phyloP scores from a whole-genome alignment of 2,888 invertebrate species.

The Drosophila meridionalis region DNA sequence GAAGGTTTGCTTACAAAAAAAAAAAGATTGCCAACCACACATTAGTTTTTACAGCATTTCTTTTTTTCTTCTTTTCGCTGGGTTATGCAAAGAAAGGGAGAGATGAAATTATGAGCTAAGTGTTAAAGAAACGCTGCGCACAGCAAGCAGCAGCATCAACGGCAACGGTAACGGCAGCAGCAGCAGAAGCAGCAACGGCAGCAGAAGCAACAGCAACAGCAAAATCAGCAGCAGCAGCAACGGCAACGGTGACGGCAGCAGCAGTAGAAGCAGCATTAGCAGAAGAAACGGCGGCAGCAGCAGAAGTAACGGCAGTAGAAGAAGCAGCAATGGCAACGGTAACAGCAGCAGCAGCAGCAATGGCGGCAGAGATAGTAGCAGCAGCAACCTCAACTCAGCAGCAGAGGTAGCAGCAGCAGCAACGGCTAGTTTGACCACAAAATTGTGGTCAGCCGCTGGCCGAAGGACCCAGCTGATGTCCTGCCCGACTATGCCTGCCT shows the following conservation, averaged over 20 bases:
- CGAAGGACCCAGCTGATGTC: conserved; percentile 28
- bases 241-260: too few species aligned
- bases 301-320: too few species aligned
- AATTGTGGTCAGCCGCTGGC: conserved; percentile 57
- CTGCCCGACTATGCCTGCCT: conserved; percentile 26
- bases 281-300: too few species aligned
- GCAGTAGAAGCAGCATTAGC: too few species aligned
- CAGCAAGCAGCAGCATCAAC: conserved; percentile 3
- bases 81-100: conserved; percentile 34
- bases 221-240: too few species aligned
- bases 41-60: conserved; percentile 29
- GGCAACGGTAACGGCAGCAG: too few species aligned
- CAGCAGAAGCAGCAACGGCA: too few species aligned
- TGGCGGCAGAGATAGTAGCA: too few species aligned
- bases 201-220: too few species aligned
- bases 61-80: conserved; percentile 17
- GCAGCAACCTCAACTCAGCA: not conserved
- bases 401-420: conserved; percentile 23
- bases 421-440: conserved; percentile 54
- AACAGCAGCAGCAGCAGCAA: too few species aligned
- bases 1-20: conserved; percentile 5
- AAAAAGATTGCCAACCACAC: conserved; percentile 9
- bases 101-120: conserved; percentile 49
- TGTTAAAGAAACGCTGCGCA: conserved; percentile 27
- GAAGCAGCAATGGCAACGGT: too few species aligned